A percentile compares a stretch with the other conserved stretches of the same genome.
phyloP scores from a whole-genome alignment of 2,888 invertebrate species.

The Nysson spinosus region DNA sequence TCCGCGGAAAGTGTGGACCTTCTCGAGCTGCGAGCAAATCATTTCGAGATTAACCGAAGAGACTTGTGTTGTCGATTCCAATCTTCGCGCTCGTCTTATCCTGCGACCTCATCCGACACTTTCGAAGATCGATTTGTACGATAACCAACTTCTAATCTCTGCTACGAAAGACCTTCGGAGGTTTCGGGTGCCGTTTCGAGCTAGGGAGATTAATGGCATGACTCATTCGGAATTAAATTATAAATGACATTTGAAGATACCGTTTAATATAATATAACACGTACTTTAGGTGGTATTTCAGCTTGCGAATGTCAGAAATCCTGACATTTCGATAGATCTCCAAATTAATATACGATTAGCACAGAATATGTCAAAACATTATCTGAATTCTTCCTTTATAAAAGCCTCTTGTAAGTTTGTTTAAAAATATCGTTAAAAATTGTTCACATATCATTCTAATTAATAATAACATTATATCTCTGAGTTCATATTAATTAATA shows the following conservation, averaged over 20 bases:
- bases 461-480: too few species aligned
- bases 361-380: not conserved
- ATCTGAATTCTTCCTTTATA: too few species aligned
- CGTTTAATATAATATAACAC: not conserved
- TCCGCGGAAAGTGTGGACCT: conserved; percentile 9
- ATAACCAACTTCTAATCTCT: conserved; percentile 39
- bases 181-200: not conserved
- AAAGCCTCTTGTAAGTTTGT: too few species aligned
- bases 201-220: not conserved
- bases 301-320: too few species aligned
- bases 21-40: conserved; percentile 35
- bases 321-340: too few species aligned
- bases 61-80: conserved; percentile 38
- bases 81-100: conserved; percentile 23
- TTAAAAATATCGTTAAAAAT: too few species aligned
- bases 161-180: not conserved
- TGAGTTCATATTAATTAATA: too few species aligned
- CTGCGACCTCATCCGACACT: conserved; percentile 3
- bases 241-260: not conserved
- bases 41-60: conserved; percentile 41
- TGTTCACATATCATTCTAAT: too few species aligned
- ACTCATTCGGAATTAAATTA: conserved; percentile 13
- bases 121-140: conserved; percentile 24
- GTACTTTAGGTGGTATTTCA: too few species aligned
- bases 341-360: not conserved